A percentile compares a stretch with the other conserved stretches of the same genome.
Evolutionary conservation across 2,888 invertebrate genomes (phyloP).

Genomic region (Ferdinandea cuprea): DNA sequence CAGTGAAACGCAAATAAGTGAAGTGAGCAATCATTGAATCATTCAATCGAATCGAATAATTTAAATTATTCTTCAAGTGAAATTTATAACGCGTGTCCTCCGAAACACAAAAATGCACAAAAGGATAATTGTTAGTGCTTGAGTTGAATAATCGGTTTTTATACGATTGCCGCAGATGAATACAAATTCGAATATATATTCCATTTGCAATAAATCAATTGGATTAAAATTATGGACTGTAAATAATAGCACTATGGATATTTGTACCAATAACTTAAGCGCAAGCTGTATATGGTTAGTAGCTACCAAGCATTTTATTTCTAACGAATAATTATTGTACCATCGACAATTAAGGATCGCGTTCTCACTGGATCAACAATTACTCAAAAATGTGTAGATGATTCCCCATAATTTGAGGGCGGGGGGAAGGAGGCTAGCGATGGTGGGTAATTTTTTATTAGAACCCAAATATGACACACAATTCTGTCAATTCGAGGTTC

Average conservation of each 20-base stretch:
- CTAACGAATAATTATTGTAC: not conserved
- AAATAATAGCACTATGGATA: constrained; percentile 60
- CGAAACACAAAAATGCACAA: not conserved
- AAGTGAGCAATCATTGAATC: constrained; percentile 34
- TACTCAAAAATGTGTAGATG: constrained; percentile 36
- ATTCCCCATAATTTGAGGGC: constrained; percentile 50
- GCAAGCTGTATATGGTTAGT: constrained; percentile 45
- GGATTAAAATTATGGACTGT: constrained; percentile 57
- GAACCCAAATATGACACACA: constrained; percentile 40
- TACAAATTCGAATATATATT: constrained; percentile 8
- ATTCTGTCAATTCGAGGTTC: constrained; percentile 53
- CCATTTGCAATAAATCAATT: constrained; percentile 43
- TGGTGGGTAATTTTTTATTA: constrained; percentile 36
- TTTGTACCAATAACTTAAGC: constrained; percentile 10
- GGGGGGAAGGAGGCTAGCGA: constrained; percentile 3
- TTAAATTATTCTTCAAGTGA: constrained; percentile 35
- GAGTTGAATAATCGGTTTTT: constrained; percentile 18
- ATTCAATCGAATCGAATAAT: constrained; percentile 23
- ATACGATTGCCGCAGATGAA: constrained; percentile 18
- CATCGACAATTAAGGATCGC: not conserved
- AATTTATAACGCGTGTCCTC: constrained; percentile 15
- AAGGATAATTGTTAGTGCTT: constrained; percentile 29
- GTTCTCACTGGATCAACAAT: constrained; percentile 24
- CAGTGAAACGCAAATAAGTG: constrained; percentile 19
- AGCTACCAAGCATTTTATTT: not conserved